Conservation (phyloP, 2,888 invertebrate genomes). For the Mythimna loreyi region DNA sequence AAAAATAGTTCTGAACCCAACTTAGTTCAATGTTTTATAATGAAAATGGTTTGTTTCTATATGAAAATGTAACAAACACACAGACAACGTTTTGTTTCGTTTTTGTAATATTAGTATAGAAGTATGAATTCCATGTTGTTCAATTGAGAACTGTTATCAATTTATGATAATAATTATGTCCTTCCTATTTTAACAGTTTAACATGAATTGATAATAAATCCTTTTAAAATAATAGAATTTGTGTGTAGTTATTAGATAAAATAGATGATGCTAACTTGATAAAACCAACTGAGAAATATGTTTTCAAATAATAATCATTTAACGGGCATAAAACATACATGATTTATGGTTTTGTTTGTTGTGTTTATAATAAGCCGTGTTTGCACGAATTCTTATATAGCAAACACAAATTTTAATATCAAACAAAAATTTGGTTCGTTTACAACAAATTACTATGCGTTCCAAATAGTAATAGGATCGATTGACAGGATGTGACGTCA, state of each 20-base stretch:
- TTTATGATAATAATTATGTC: constrained; percentile 36
- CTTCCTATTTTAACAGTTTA: constrained; percentile 24
- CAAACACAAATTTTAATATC: too few species aligned
- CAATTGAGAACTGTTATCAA: constrained; percentile 40
- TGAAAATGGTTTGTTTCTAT: too few species aligned
- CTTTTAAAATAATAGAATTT: constrained; percentile 46
- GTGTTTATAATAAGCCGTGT: too few species aligned
- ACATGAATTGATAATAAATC: constrained; percentile 41
- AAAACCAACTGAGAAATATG: constrained; percentile 4
- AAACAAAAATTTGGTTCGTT: too few species aligned
- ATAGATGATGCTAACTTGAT: neutral
- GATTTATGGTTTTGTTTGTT: neutral
- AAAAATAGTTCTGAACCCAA: neutral
- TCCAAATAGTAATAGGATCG: too few species aligned
- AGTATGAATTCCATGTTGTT: neutral
- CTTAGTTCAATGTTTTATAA: neutral
- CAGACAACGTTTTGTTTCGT: neutral
- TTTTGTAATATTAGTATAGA: neutral
- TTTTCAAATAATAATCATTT: neutral
- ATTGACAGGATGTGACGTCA: too few species aligned
- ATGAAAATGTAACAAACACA: neutral
- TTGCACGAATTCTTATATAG: too few species aligned
- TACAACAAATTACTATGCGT: too few species aligned
- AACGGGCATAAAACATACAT: too few species aligned
- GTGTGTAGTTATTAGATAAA: constrained; percentile 33